These are phyloP conservation scores for Gandaritis pyraliata DNA, from an alignment of 2,888 invertebrate genomes.

Conservation along the genomic window DNA sequence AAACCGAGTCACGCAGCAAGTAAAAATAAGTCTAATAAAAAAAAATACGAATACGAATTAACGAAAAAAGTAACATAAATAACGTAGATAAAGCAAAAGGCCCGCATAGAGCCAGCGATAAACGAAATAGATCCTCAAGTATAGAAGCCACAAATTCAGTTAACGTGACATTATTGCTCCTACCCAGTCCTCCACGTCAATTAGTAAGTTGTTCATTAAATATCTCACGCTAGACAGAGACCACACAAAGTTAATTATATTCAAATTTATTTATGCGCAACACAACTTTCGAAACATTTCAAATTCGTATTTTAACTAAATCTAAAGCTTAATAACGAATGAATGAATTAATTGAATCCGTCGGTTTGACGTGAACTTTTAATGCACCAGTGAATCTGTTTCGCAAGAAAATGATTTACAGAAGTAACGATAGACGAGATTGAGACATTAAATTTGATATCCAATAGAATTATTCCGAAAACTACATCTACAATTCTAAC, in stretches of 20 bases:
- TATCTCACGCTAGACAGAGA: slow-evolving; percentile 43
- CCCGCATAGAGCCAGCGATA: slow-evolving; percentile 53
- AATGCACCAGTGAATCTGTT: slow-evolving; percentile 32
- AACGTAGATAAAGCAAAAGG: slow-evolving; percentile 38
- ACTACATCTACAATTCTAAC: too few relatives aligned
- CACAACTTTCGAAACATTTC: slow-evolving; percentile 37
- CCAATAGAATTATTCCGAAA: slow-evolving; percentile 4
- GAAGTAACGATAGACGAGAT: slow-evolving; percentile 7
- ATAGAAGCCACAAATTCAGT: slow-evolving; percentile 61
- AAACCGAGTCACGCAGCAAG: slow-evolving; percentile 15
- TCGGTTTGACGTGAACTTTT: slow-evolving; percentile 31
- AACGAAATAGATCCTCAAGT: slow-evolving; percentile 53
- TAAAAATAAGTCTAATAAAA: slow-evolving; percentile 16
- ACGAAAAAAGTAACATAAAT: slow-evolving; percentile 39
- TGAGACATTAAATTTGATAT: slow-evolving; percentile 19
- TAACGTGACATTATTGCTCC: slow-evolving; percentile 60
- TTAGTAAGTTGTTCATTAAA: slow-evolving; percentile 62
- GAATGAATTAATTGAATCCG: slow-evolving; percentile 19
- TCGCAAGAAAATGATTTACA: slow-evolving; percentile 22
- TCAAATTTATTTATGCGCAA: slow-evolving; percentile 41
- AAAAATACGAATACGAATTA: slow-evolving; percentile 31
- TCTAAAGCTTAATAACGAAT: slow-evolving; percentile 29
- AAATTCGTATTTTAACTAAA: slow-evolving; percentile 38
- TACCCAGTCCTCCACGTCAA: slow-evolving; percentile 60
- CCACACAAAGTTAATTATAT: slow-evolving; percentile 48